Base-by-base conservation (phyloP, 1,140 invertebrate genomes). In the Hyles euphorbiae region DNA sequence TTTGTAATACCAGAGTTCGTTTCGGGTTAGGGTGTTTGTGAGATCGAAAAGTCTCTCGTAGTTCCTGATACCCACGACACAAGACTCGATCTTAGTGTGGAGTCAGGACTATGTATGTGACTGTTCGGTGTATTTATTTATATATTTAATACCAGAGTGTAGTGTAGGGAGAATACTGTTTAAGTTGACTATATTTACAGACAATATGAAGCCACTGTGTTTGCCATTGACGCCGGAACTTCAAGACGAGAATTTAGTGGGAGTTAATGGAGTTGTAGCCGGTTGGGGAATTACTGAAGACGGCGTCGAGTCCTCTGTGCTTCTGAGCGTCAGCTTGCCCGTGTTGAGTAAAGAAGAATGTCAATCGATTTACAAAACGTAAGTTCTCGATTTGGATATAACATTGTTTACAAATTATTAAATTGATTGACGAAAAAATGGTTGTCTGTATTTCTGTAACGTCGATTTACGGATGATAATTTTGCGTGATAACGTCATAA, bases 211-310 rank as follows among this genome's bases (percentile, higher is more conserved):
- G 50, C 90, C 92, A 2, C 86, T 94, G 53, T 94, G 92, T 63
- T 60, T 94, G 45, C 92, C 93, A 3, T 62, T 87, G 0, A 89
- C 84, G 3, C 8, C 74, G 2, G 63, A 76, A n/a, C 74, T 63
- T 33, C 76, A 65, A 48, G 68, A 44, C 7, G 68, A 83, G 50
- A 60, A 72, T 3, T 56, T 89, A 2, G 78, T 71, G 0, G 72
- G 69, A 0, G 36, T 64, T 4, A 73, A 76, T 44, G 78, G 73
- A 0, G 76, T 80, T 5, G 91, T 93, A 0, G 91, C 92, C 0
- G 93, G 92, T 0, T 93, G 92, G 92, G 92, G 93, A 10, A 72
- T 88, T 3, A 92, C 91, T 1, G 91, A 92, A 58, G 73, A 70
- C 3, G 89, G 90, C 2, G 59, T 87, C n/a, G 80, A 81, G 60